Conservation (phyloP, 2,797 vertebrate species). For the Spinibarbus caldwelli region DNA sequence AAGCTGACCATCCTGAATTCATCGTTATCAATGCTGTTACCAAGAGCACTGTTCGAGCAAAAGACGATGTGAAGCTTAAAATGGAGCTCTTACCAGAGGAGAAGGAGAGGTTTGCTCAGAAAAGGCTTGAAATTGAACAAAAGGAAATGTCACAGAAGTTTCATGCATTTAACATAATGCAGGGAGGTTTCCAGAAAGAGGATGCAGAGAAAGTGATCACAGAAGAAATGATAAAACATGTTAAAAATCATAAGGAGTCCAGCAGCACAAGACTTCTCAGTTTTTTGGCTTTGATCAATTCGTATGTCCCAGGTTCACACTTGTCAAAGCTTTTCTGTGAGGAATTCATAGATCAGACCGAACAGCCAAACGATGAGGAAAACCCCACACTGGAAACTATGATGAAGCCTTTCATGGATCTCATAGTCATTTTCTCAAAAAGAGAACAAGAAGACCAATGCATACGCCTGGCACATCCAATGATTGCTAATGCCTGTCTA, state of each 20-base stretch:
- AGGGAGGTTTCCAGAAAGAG: not conserved
- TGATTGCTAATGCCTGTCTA: constrained; percentile 30
- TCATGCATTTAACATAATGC: not conserved
- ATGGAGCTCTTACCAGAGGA: not conserved
- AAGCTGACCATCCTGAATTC: not conserved
- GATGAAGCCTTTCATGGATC: no score
- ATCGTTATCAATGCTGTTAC: not conserved
- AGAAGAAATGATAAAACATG: not conserved
- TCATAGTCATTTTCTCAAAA: constrained; percentile 13
- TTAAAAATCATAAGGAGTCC: not conserved
- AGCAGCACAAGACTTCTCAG: constrained; percentile 37
- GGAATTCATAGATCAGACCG: no score
- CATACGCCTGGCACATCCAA: constrained; percentile 37
- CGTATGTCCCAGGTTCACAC: constrained; percentile 32
- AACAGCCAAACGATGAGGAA: no score
- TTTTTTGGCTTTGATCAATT: constrained; percentile 29
- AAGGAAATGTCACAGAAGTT: not conserved
- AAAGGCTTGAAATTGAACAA: not conserved
- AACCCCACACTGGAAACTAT: no score
- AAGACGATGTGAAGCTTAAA: not conserved
- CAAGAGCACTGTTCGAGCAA: no score
- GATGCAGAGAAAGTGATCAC: not conserved
- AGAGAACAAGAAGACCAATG: not conserved
- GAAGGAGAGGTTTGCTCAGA: not conserved
- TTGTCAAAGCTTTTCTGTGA: no score